A percentile compares a stretch with the other conserved stretches of the same genome.
phyloP scores from a whole-genome alignment of 2,797 vertebrate genomes.

The Takifugu ocellatus region DNA sequence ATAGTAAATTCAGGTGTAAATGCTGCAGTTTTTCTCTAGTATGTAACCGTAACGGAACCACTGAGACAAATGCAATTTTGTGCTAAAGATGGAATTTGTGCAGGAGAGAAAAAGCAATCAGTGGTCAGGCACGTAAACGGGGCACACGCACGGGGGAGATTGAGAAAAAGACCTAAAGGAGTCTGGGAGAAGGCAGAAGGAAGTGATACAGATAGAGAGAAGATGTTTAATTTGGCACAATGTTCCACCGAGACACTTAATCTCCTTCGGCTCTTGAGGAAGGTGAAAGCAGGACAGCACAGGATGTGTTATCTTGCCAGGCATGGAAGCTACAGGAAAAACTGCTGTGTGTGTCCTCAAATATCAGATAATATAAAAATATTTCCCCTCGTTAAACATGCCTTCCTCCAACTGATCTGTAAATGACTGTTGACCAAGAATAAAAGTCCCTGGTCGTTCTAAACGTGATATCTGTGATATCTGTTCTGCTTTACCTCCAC shows the following conservation, averaged over 20 bases:
- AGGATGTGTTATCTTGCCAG: conserved; percentile 17
- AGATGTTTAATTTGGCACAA: conserved; percentile 50
- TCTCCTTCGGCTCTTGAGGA: conserved; percentile 45
- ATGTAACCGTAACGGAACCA: not conserved
- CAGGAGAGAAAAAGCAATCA: conserved; percentile 51
- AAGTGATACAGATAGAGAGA: conserved; percentile 47
- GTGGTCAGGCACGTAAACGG: conserved; percentile 9
- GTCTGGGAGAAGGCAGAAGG: conserved; percentile 24
- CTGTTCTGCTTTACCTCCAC: no score
- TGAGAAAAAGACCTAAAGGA: conserved; percentile 30
- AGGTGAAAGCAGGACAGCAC: conserved; percentile 29
- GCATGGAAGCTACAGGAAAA: not conserved
- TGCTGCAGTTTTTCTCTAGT: no score
- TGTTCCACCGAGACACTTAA: conserved; percentile 46
- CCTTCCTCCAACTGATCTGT: conserved; percentile 5
- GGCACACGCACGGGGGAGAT: not conserved
- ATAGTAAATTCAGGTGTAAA: not conserved
- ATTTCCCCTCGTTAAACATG: no score
- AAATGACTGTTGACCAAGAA: conserved; percentile 42
- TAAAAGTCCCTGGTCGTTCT: conserved; percentile 29
- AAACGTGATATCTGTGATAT: not conserved
- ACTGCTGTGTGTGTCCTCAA: conserved; percentile 1
- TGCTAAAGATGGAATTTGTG: conserved; percentile 37
- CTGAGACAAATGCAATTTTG: conserved; percentile 35
- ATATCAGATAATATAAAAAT: no score